Evolutionary conservation across 2,888 invertebrate species (phyloP).

Genomic region (Charanyca ferruginea): DNA sequence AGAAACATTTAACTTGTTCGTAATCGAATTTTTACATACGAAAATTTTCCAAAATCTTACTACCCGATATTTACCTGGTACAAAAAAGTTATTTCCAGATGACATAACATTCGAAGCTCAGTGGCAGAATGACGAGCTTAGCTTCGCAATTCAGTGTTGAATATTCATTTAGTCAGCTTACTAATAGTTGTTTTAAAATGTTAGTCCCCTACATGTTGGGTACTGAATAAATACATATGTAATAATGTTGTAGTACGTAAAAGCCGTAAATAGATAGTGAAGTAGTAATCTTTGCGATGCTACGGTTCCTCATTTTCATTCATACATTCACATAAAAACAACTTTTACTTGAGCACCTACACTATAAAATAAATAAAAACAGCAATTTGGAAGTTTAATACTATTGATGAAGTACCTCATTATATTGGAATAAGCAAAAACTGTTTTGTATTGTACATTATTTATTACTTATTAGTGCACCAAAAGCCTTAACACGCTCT

Average conservation of each 20-base stretch:
- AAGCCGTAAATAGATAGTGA: slow-evolving; percentile 13
- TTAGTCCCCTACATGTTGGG: slow-evolving; percentile 49
- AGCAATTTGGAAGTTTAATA: not conserved
- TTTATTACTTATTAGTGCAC: too few relatives aligned
- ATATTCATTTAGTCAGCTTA: slow-evolving; percentile 63
- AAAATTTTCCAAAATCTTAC: slow-evolving; percentile 45
- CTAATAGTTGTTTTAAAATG: slow-evolving; percentile 54
- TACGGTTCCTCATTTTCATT: slow-evolving; percentile 42
- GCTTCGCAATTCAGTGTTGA: slow-evolving; percentile 64
- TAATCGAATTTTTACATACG: slow-evolving; percentile 23
- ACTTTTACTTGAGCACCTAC: slow-evolving; percentile 3
- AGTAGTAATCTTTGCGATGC: slow-evolving; percentile 22
- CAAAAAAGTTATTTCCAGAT: slow-evolving; percentile 58
- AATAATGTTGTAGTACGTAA: slow-evolving; percentile 33
- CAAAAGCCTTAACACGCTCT: not conserved
- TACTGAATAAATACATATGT: slow-evolving; percentile 45
- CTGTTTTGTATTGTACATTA: not conserved
- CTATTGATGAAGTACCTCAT: not conserved
- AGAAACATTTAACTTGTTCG: slow-evolving; percentile 12
- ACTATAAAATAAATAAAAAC: not conserved
- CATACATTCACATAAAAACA: slow-evolving; percentile 21
- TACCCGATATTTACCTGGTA: slow-evolving; percentile 34
- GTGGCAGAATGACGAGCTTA: slow-evolving; percentile 53
- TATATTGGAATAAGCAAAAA: not conserved
- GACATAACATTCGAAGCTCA: slow-evolving; percentile 63